Evolutionary conservation across 1,140 invertebrate species (phyloP).

Genomic region (Thaumatotibia leucotreta): DNA sequence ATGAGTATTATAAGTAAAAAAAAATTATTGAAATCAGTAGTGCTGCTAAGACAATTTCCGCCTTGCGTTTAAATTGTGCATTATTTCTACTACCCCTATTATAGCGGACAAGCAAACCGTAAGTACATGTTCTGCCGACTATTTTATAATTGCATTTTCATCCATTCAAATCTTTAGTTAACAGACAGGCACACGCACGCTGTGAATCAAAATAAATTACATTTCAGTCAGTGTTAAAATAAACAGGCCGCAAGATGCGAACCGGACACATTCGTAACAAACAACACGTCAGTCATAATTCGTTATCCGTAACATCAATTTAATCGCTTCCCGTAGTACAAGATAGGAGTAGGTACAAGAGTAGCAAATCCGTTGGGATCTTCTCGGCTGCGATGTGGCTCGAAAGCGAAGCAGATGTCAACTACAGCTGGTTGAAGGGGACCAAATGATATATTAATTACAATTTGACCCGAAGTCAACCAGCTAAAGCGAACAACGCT

Average conservation of each 20-base stretch:
- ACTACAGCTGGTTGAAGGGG: constrained; percentile 99
- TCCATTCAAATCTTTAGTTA: not conserved
- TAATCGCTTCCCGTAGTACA: not conserved
- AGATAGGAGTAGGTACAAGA: not conserved
- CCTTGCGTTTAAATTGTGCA: too few species aligned
- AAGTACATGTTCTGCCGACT: too few species aligned
- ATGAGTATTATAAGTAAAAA: too few species aligned
- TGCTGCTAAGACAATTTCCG: too few species aligned
- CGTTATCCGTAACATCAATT: not conserved
- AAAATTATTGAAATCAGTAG: too few species aligned
- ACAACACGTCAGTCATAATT: not conserved
- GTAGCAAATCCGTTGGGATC: not conserved
- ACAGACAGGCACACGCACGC: not conserved
- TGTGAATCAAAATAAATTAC: not conserved
- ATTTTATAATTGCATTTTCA: not conserved
- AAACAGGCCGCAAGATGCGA: not conserved
- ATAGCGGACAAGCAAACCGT: too few species aligned
- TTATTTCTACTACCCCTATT: too few species aligned
- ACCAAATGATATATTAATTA: constrained; percentile 90
- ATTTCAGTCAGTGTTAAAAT: not conserved
- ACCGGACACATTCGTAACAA: not conserved
- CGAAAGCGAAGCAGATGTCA: constrained; percentile 82
- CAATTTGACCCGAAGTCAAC: constrained; percentile 98
- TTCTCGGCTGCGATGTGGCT: not conserved
- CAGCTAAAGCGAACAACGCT: constrained; percentile 91